A percentile compares a stretch with the other conserved stretches of the same genome.
phyloP scores from a whole-genome alignment of 92 coral and sea anemone genomes.

The Parazoanthus darwini region DNA sequence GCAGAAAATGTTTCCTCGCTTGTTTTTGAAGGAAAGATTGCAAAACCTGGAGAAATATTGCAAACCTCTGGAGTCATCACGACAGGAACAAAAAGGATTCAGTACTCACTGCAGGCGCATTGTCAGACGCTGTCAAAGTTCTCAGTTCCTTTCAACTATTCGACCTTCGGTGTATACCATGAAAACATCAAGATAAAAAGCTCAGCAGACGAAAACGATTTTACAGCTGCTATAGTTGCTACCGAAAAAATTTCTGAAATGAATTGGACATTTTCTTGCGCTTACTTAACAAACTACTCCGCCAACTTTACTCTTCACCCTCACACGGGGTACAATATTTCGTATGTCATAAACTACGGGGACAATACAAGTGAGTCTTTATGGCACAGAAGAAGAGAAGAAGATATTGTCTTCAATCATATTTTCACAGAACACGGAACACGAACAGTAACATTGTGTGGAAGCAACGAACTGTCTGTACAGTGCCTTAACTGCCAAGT shows the following conservation, averaged over 20 bases:
- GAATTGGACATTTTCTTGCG: slow-evolving; percentile 52
- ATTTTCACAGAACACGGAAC: slow-evolving; percentile 51
- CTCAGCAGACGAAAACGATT: neutral
- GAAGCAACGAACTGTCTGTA: slow-evolving; percentile 63
- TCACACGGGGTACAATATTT: slow-evolving; percentile 69
- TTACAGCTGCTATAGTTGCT: slow-evolving; percentile 43
- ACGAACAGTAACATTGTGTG: slow-evolving; percentile 46
- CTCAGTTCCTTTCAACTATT: slow-evolving; percentile 47
- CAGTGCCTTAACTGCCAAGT: slow-evolving; percentile 56
- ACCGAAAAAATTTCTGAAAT: slow-evolving; percentile 59
- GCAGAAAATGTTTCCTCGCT: slow-evolving; percentile 28
- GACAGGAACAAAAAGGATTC: slow-evolving; percentile 7
- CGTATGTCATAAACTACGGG: slow-evolving; percentile 53
- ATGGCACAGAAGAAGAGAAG: slow-evolving; percentile 30
- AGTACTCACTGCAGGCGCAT: slow-evolving; percentile 55
- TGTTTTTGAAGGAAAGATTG: slow-evolving; percentile 14
- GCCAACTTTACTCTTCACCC: slow-evolving; percentile 57
- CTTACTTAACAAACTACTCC: slow-evolving; percentile 62
- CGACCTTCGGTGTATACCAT: slow-evolving; percentile 45
- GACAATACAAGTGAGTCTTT: slow-evolving; percentile 30
- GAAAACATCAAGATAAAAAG: slow-evolving; percentile 58
- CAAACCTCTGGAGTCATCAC: slow-evolving; percentile 17
- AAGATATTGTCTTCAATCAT: slow-evolving; percentile 33
- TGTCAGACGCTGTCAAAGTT: slow-evolving; percentile 50
- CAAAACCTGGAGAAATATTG: slow-evolving; percentile 17